Percentiles rank a stretch among this genome's conserved stretches.
phyloP scores from a whole-genome alignment of 1,140 invertebrate genomes.

The Scaptomyza hsui region DNA sequence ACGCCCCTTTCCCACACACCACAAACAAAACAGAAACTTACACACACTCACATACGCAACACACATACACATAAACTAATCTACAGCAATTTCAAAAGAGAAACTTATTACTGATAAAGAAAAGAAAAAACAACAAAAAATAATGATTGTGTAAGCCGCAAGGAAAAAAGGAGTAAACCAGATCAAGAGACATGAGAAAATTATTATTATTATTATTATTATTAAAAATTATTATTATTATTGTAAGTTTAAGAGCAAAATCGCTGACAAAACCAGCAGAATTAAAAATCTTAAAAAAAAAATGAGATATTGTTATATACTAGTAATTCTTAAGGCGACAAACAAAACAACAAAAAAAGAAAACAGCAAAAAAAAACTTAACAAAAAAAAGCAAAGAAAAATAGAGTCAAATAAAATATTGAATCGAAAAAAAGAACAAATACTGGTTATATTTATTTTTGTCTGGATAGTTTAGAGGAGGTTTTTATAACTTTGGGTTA shows the following conservation, averaged over 20 bases:
- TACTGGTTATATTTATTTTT: constrained; percentile 10
- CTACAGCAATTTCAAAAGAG: constrained; percentile 56
- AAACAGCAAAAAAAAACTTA: constrained; percentile 71
- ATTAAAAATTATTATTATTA: constrained; percentile 63
- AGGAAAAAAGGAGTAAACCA: constrained; percentile 66
- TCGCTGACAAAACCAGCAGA: constrained; percentile 83
- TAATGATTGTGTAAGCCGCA: constrained; percentile 49
- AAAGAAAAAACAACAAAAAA: background rate
- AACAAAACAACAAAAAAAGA: constrained; percentile 73
- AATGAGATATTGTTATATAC: constrained; percentile 84
- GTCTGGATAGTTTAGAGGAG: no score
- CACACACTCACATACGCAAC: constrained; percentile 27
- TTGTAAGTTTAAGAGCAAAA: constrained; percentile 81
- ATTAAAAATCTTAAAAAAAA: constrained; percentile 83
- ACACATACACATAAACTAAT: constrained; percentile 42
- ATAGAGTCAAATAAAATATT: constrained; percentile 83
- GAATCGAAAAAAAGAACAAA: constrained; percentile 65
- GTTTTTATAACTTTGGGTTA: no score
- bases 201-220: constrained; percentile 72
- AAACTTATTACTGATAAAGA: constrained; percentile 70
- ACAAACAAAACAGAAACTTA: constrained; percentile 41
- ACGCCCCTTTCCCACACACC: constrained; percentile 69
- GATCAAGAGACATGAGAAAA: constrained; percentile 80
- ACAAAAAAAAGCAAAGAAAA: constrained; percentile 79
- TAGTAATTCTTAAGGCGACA: constrained; percentile 78